Evolutionary conservation across 2,113 vertebrate genomes (phyloP).

Genomic region (Cololabis saira): DNA sequence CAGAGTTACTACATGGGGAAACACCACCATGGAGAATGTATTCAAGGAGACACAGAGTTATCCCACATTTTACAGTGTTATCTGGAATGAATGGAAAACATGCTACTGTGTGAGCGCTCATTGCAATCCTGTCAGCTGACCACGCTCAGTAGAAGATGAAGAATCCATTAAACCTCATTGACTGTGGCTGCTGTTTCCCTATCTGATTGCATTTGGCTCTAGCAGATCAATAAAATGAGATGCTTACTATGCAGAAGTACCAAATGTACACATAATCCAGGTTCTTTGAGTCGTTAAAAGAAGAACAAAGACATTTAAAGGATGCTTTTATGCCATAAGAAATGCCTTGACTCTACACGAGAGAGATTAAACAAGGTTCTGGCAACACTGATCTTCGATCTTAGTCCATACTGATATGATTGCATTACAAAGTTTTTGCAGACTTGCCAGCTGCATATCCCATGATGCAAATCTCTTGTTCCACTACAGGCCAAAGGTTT

Average conservation of each 20-base stretch:
- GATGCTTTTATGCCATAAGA: too few relatives aligned
- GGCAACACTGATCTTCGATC: too few relatives aligned
- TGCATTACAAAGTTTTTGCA: too few relatives aligned
- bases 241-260: not conserved
- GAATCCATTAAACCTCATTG: constrained; percentile 56
- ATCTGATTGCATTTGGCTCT: constrained; percentile 1
- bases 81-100: constrained; percentile 54
- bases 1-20: constrained; percentile 41
- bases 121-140: constrained; percentile 71
- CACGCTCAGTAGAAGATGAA: constrained; percentile 67
- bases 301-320: too few relatives aligned
- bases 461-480: too few relatives aligned
- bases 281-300: too few relatives aligned
- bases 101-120: constrained; percentile 39
- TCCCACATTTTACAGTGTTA: constrained; percentile 60
- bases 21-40: constrained; percentile 52
- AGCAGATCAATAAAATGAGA: constrained; percentile 10
- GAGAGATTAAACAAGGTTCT: too few relatives aligned
- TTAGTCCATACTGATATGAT: too few relatives aligned
- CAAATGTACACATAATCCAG: too few relatives aligned
- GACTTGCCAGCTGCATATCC: too few relatives aligned
- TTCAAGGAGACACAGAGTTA: constrained; percentile 54
- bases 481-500: too few relatives aligned
- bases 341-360: too few relatives aligned
- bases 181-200: constrained; percentile 12